Percentiles rank a stretch among this genome's conserved stretches.
Conservation (phyloP, 2,888 invertebrate species). For the Ommatoiulus sabulosus region DNA sequence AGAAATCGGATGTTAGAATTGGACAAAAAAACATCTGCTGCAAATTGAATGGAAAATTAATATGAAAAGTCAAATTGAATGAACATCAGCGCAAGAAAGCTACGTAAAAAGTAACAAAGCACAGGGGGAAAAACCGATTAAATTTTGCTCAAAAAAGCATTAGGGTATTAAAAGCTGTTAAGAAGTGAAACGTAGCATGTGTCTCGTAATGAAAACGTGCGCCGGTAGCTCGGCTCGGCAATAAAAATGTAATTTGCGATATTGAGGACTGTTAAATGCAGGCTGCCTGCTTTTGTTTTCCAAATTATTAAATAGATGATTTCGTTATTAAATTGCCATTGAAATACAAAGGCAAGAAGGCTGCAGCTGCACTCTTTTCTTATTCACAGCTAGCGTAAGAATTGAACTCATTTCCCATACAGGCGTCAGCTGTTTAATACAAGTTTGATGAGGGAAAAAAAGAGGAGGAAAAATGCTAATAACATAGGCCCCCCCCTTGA, state of each 20-base stretch:
- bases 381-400: not conserved
- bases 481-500: not conserved
- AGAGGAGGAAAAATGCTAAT: slow-evolving; percentile 4
- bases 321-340: not conserved
- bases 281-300: slow-evolving; percentile 6
- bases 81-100: not conserved
- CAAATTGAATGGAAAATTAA: not conserved
- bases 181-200: slow-evolving; percentile 6
- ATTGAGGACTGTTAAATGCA: not conserved
- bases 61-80: not conserved
- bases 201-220: slow-evolving; percentile 34
- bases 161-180: slow-evolving; percentile 7
- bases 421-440: slow-evolving; percentile 22
- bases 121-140: not conserved
- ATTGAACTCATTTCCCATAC: not conserved
- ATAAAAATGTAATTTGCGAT: slow-evolving; percentile 22
- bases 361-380: not conserved
- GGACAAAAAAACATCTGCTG: too few relatives aligned
- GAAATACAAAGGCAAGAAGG: not conserved
- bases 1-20: too few relatives aligned
- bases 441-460: slow-evolving; percentile 9
- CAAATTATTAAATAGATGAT: slow-evolving; percentile 34
- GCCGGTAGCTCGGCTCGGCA: not conserved
- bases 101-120: not conserved
- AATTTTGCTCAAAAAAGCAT: not conserved